Base-by-base conservation (phyloP, 23 tunicate species). In the Trididemnum nubilum region DNA sequence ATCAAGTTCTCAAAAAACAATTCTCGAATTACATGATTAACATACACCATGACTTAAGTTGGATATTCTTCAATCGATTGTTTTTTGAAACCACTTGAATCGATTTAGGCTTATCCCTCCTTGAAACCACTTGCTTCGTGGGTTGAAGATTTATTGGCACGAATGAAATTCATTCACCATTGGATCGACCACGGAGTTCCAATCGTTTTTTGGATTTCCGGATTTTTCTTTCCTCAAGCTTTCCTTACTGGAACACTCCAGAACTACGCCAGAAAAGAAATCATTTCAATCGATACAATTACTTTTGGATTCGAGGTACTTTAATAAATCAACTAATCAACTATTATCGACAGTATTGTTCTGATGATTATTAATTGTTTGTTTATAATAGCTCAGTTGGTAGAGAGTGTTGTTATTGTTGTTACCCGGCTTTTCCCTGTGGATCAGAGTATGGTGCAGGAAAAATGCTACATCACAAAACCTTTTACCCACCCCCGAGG, bases 211-310 rank as follows among this genome's bases (percentile, higher is more conserved):
- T 96, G 99, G 99, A 96, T 96, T 25, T 96, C 99, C 4, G 99
- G 99, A 33, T 96, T 96, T 82, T 96, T 96, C 88, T 96, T 96
- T 64, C 99, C 99, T 22, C 99, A 96, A 89, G 99, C 99, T 39
- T 96, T 96, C 73, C 85, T 96, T 57, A 96, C 99, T 34, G 99
- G 99, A 57, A 96, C 99, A 2, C 77, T 96, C 61, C 99, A 96
- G 94, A 96, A 96, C 72, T 96, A 73, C 54, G 99, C 99, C 30
- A 76, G 99, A 74, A 87, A 87, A 61, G 90, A 83, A 49, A 72
- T 87, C 37, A 88, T 96, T 0, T 91, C 99, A 31, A 96, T 96
- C 77, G 97, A 96, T 79, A 96, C 99, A 70, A 90, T 96, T 38
- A 84, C 81, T 28, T 96, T 96, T 84, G 99, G 90, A 61, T 96